Percentiles rank a stretch among this genome's conserved stretches.
Evolutionary conservation across 2,113 vertebrate genomes (phyloP).

Genomic region (Triplophysa tibetana): DNA sequence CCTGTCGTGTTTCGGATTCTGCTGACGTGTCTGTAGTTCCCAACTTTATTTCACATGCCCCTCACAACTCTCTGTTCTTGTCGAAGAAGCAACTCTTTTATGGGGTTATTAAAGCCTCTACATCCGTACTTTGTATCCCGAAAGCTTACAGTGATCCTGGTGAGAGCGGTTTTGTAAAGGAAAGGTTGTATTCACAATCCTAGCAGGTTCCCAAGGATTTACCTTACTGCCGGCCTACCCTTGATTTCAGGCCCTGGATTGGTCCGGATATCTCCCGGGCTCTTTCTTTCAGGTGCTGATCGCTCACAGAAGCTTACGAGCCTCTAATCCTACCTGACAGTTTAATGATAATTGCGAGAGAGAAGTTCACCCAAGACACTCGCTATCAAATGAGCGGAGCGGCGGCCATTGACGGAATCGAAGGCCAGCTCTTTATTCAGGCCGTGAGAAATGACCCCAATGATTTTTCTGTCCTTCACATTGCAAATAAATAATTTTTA

Average conservation of each 20-base stretch:
- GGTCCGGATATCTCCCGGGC: slow-evolving; percentile 53
- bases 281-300: slow-evolving; percentile 57
- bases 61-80: slow-evolving; percentile 40
- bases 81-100: slow-evolving; percentile 39
- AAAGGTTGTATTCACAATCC: slow-evolving; percentile 62
- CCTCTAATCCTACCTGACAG: slow-evolving; percentile 69
- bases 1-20: not conserved
- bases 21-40: not conserved
- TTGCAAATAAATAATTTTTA: not conserved
- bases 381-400: slow-evolving; percentile 60
- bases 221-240: slow-evolving; percentile 32
- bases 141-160: slow-evolving; percentile 57
- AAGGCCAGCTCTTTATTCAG: slow-evolving; percentile 55
- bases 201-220: slow-evolving; percentile 49
- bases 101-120: slow-evolving; percentile 59
- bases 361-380: slow-evolving; percentile 61
- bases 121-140: slow-evolving; percentile 54
- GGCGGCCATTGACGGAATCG: slow-evolving; percentile 57
- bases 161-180: slow-evolving; percentile 57
- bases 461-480: not conserved
- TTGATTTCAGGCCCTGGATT: slow-evolving; percentile 57
- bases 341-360: slow-evolving; percentile 70
- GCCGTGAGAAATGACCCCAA: slow-evolving; percentile 60
- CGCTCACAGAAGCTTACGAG: slow-evolving; percentile 61
- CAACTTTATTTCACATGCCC: not conserved